Conservation (phyloP, 2,888 invertebrate species). For the Hanleya hanleyi region DNA sequence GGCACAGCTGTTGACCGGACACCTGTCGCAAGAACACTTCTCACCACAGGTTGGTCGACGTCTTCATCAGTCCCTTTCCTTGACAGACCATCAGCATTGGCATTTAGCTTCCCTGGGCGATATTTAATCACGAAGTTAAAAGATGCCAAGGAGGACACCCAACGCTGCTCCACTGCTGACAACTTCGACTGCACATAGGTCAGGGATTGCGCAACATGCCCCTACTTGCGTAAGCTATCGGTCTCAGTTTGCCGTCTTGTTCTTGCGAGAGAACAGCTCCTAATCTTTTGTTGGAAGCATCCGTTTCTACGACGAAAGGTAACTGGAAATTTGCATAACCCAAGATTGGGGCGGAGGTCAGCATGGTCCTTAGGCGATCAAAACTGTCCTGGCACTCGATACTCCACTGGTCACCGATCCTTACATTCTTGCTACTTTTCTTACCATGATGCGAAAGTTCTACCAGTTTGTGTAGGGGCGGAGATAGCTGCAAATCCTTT, state of each 20-base stretch:
- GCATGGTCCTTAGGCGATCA: slow-evolving; percentile 18
- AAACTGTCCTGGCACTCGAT: slow-evolving; percentile 31
- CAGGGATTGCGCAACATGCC: slow-evolving; percentile 15
- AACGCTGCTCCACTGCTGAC: slow-evolving; percentile 30
- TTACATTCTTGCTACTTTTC: background rate
- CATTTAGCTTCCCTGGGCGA: slow-evolving; percentile 17
- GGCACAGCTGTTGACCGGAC: background rate
- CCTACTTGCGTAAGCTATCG: slow-evolving; percentile 33
- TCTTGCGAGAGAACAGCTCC: slow-evolving; percentile 29
- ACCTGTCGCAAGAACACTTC: background rate
- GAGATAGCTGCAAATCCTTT: background rate
- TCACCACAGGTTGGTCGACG: too few species aligned
- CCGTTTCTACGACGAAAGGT: slow-evolving; percentile 19
- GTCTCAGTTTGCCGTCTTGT: slow-evolving; percentile 22
- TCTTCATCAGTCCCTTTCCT: too few species aligned
- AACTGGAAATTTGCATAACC: slow-evolving; percentile 30
- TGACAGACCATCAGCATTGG: slow-evolving; percentile 25
- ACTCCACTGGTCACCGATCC: slow-evolving; percentile 13
- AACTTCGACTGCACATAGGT: slow-evolving; percentile 18
- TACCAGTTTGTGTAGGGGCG: slow-evolving; percentile 1
- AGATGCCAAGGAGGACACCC: slow-evolving; percentile 21
- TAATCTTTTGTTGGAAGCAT: slow-evolving; percentile 22
- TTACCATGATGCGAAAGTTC: background rate
- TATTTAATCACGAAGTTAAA: slow-evolving; percentile 26
- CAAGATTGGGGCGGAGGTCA: slow-evolving; percentile 31